Conservation (phyloP, 2,888 invertebrate genomes). For the Phymatocera aterrima region DNA sequence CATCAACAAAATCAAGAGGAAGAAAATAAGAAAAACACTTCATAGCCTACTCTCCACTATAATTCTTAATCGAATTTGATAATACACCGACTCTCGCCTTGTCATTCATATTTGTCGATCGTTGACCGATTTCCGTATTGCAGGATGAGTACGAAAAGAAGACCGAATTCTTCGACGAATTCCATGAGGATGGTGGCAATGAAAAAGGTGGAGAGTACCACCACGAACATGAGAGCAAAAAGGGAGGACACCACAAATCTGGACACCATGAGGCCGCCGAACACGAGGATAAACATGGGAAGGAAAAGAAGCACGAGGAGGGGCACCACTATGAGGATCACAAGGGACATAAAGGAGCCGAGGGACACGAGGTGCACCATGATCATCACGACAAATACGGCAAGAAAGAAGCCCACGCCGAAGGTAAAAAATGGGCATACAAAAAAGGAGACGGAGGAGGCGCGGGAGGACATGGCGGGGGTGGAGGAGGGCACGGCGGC, state of each 20-base stretch:
- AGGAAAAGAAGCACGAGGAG: constrained; percentile 77
- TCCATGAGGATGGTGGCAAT: constrained; percentile 81
- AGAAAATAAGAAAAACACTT: not conserved
- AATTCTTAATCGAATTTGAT: not conserved
- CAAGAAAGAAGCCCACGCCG: constrained; percentile 74
- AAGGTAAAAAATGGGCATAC: constrained; percentile 79
- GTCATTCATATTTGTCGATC: constrained; percentile 49
- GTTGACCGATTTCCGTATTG: constrained; percentile 27
- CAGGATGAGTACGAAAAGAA: constrained; percentile 85
- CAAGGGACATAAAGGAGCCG: constrained; percentile 78
- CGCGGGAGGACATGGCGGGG: constrained; percentile 22
- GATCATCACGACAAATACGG: constrained; percentile 75
- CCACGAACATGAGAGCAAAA: constrained; percentile 76
- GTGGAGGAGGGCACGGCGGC: not conserved
- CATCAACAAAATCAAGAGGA: no score
- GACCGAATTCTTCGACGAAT: constrained; percentile 86
- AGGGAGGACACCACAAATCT: constrained; percentile 79
- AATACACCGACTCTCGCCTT: not conserved
- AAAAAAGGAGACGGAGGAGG: constrained; percentile 75
- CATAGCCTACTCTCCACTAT: not conserved
- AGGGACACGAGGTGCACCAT: constrained; percentile 78
- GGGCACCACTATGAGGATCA: constrained; percentile 77
- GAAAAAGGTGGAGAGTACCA: constrained; percentile 82
- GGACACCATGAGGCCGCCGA: constrained; percentile 76
- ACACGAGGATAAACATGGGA: constrained; percentile 77